Evolutionary conservation across 1,140 invertebrate genomes (phyloP).

Genomic region (Drosophila virilis): DNA sequence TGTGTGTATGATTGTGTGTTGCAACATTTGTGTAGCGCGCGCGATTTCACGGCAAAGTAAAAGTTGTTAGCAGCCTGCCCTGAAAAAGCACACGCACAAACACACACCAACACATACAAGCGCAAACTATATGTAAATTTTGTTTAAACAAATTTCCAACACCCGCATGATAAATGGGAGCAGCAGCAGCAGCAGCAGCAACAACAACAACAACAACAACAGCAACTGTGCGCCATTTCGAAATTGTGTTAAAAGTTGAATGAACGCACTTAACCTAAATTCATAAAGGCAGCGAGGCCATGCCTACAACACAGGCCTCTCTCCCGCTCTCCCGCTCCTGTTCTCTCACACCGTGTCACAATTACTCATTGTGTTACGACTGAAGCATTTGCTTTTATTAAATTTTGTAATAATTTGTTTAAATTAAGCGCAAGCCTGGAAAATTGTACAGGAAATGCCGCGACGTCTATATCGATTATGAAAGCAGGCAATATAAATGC

Average conservation of each 20-base stretch:
- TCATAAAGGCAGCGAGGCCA: constrained; percentile 59
- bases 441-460: constrained; percentile 72
- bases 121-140: constrained; percentile 47
- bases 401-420: constrained; percentile 81
- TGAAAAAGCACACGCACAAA: constrained; percentile 26
- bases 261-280: constrained; percentile 84
- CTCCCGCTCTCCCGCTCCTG: neutral
- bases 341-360: neutral
- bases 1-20: constrained; percentile 39
- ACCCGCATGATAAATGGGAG: constrained; percentile 77
- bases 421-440: constrained; percentile 69
- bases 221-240: constrained; percentile 68
- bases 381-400: constrained; percentile 53
- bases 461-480: constrained; percentile 57
- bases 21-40: constrained; percentile 63
- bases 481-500: constrained; percentile 54
- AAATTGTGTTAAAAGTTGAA: constrained; percentile 84
- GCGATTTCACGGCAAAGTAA: constrained; percentile 81
- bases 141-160: constrained; percentile 77
- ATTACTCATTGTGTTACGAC: constrained; percentile 16
- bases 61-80: constrained; percentile 60
- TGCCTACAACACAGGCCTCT: constrained; percentile 8
- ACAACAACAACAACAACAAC: constrained; percentile 26
- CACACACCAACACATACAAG: constrained; percentile 7
- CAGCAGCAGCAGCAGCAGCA: constrained; percentile 38